These are phyloP conservation scores for Melanotaenia parkinsoni DNA, from an alignment of 2,797 vertebrate species.

Conservation along the genomic window DNA sequence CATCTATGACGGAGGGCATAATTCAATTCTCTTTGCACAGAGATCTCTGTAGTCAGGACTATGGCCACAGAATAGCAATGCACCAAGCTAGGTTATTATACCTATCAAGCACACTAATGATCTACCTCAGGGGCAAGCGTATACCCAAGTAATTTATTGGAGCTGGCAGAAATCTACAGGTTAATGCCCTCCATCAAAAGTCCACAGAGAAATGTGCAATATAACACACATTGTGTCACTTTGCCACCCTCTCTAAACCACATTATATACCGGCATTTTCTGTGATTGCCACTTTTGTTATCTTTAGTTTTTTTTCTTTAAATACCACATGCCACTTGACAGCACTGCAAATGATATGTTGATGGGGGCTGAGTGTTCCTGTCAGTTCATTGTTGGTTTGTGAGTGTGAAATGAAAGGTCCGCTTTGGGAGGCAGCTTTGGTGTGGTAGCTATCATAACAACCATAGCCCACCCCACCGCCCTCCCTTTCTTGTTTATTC, in stretches of 20 bases:
- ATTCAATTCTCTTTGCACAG: slow-evolving; percentile 63
- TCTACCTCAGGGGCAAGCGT: slow-evolving; percentile 65
- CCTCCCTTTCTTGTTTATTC: slow-evolving; percentile 64
- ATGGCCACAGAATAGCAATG: slow-evolving; percentile 53
- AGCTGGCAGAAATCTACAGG: slow-evolving; percentile 65
- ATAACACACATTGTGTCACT: slow-evolving; percentile 15
- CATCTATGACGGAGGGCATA: slow-evolving; percentile 67
- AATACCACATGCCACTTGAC: slow-evolving; percentile 56
- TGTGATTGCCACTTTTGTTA: slow-evolving; percentile 52
- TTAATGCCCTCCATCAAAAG: slow-evolving; percentile 73
- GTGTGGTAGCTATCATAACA: slow-evolving; percentile 57
- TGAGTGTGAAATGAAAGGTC: slow-evolving; percentile 51
- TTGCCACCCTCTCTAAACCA: slow-evolving; percentile 33
- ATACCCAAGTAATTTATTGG: slow-evolving; percentile 67
- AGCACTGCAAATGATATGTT: slow-evolving; percentile 61
- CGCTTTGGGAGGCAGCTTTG: slow-evolving; percentile 44
- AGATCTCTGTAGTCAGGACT: slow-evolving; percentile 61
- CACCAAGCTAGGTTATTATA: slow-evolving; percentile 61
- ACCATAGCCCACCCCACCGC: slow-evolving; percentile 14
- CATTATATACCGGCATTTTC: slow-evolving; percentile 28
- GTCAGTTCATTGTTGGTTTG: slow-evolving; percentile 41
- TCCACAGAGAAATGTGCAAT: slow-evolving; percentile 60
- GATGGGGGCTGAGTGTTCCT: slow-evolving; percentile 50
- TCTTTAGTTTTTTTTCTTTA: slow-evolving; percentile 14
- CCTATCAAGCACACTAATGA: slow-evolving; percentile 75